Evolutionary conservation across 2,797 vertebrate genomes (phyloP), one percentile per base, ranked within the genome.

Genomic region (Lateolabrax maculatus): DNA sequence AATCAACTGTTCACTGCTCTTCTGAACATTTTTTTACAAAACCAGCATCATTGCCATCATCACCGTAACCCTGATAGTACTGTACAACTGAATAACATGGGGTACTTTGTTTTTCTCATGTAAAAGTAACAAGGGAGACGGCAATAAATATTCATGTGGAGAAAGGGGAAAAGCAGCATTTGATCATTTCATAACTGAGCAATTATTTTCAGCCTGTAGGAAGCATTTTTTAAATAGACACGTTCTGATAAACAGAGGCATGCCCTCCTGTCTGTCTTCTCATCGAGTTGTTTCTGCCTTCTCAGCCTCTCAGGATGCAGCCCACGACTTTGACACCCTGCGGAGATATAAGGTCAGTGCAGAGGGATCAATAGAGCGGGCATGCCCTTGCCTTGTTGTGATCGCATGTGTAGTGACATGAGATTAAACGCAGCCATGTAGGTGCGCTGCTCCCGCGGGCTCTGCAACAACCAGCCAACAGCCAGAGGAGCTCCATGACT

Each of bases 221-320:
- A 58, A 55, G 44, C 8, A 2, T 43, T n/a, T 49, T 19, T 51
- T 21, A 31, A 63, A 27, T 25, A 29, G 9, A 44, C 13, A 36
- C 2, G 19, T 62, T 36, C 34, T 51, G 9, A n/a, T 41, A 23
- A 56, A 56, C 79, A 51, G 41, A 63, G 58, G 25, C 66, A 8
- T 72, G 25, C 25, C 71, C 62, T 52, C 29, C 48, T 23, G 61
- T 65, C 73, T 55, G 65, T 77, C 23, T 72, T 76, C 69, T 92
- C 60, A 90, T 76, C 13, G 0, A 64, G 39, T 64, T 80, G 23
- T 82, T 65, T 87, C 53, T 91, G 71, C 49, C 16, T 68, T 82
- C 63, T n/a, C 84, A 99, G 98, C 95, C 11, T 99, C 98, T 84
- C 98, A 99, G 94, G 98, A 99, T 91, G 96, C 94, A 57, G 98